Percentiles rank a stretch among this genome's conserved stretches.
Evolutionary conservation across 2,797 vertebrate species (phyloP).

Genomic region (Glossophaga mutica): DNA sequence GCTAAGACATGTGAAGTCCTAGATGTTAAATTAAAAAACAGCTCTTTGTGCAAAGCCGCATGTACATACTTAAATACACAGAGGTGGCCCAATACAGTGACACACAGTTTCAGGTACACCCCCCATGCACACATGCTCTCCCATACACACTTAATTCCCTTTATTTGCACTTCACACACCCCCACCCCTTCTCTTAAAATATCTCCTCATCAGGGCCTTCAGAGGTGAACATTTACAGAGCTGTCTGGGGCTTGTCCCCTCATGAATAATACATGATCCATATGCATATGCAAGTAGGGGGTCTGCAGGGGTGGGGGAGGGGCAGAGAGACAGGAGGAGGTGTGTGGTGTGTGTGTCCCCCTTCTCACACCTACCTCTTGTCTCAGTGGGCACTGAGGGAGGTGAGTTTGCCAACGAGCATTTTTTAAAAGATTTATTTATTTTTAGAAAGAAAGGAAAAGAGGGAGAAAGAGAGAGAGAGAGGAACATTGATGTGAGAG

Average conservation of each 20-base stretch:
- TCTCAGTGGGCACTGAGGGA: background rate
- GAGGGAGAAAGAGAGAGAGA: no score
- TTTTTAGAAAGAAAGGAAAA: no score
- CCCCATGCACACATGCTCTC: background rate
- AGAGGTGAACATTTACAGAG: conserved; percentile 77
- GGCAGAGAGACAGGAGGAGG: background rate
- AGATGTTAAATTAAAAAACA: background rate
- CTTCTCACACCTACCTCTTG: background rate
- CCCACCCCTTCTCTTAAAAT: conserved; percentile 60
- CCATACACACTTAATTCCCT: background rate
- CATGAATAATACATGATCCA: conserved; percentile 80
- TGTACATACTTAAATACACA: background rate
- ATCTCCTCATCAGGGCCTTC: conserved; percentile 18
- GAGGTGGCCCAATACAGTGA: background rate
- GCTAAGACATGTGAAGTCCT: background rate
- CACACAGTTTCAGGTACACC: background rate
- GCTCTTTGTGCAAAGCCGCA: conserved; percentile 7
- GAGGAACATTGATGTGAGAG: no score
- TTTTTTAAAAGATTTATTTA: background rate
- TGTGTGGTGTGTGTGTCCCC: background rate
- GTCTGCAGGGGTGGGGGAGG: conserved; percentile 36
- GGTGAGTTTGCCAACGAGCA: background rate
- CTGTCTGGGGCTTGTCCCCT: conserved; percentile 78
- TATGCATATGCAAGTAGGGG: conserved; percentile 81
- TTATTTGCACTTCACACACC: conserved; percentile 15